A percentile compares a stretch with the other conserved stretches of the same genome.
Conservation (phyloP, 2,797 vertebrate genomes). For the Gallinago nigripennis region DNA sequence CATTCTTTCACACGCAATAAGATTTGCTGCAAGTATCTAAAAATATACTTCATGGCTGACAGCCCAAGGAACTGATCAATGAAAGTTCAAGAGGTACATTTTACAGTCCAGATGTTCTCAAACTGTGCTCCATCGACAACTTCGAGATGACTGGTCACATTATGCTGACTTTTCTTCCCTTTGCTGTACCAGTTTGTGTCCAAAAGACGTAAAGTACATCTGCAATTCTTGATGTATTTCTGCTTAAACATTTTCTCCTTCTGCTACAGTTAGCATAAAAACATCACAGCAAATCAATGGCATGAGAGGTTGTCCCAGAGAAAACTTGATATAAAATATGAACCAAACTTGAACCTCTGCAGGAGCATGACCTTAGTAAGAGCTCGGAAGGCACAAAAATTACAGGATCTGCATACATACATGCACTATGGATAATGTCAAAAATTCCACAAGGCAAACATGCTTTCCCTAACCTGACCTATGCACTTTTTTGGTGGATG, state of each 20-base stretch:
- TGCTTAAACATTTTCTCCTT: neutral
- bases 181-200: neutral
- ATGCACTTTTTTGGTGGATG: neutral
- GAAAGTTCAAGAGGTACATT: slow-evolving; percentile 49
- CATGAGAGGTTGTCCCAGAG: neutral
- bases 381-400: neutral
- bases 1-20: slow-evolving; percentile 10
- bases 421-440: neutral
- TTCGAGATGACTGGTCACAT: neutral
- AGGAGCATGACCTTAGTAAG: neutral
- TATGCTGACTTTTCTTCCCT: neutral
- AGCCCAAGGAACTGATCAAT: slow-evolving; percentile 52
- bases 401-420: neutral
- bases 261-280: slow-evolving; percentile 4
- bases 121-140: neutral
- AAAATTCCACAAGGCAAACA: neutral
- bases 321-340: neutral
- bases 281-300: neutral
- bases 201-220: neutral
- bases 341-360: neutral
- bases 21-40: slow-evolving; percentile 56
- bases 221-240: neutral
- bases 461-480: neutral
- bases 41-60: slow-evolving; percentile 41
- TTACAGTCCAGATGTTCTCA: slow-evolving; percentile 57